Conservation (phyloP, 1,140 invertebrate genomes). For the Galendromus occidentalis region DNA sequence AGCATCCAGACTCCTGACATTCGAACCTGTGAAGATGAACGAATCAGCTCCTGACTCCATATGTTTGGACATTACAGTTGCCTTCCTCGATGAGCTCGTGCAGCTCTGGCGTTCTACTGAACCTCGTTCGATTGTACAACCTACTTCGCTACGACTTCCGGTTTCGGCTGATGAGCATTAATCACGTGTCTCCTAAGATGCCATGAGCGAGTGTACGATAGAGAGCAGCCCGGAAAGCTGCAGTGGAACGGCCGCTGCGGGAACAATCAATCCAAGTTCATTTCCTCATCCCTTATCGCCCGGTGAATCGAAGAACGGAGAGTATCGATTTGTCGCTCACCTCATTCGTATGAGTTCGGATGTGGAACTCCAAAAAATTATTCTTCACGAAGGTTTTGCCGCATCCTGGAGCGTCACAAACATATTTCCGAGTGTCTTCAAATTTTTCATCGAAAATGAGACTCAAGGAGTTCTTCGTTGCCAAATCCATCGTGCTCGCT, state of each 20-base stretch:
- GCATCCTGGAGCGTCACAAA: neutral
- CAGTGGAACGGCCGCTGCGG: neutral
- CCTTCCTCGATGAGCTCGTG: too few species aligned
- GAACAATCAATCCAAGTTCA: neutral
- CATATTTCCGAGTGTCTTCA: neutral
- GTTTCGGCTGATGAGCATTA: neutral
- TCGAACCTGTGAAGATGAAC: too few species aligned
- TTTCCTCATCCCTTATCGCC: too few species aligned
- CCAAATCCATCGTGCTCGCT: too few species aligned
- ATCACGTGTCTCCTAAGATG: neutral
- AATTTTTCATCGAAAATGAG: too few species aligned
- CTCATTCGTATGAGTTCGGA: conserved; percentile 1
- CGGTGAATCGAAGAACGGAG: too few species aligned
- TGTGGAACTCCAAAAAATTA: neutral
- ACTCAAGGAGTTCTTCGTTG: too few species aligned
- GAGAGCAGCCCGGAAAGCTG: neutral
- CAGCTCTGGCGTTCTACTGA: too few species aligned
- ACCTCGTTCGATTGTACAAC: too few species aligned
- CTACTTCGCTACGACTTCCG: too few species aligned
- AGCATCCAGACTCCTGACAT: neutral
- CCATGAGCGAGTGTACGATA: neutral
- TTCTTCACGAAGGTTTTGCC: neutral
- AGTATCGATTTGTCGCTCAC: neutral
- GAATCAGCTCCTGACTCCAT: too few species aligned
- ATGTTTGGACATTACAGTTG: too few species aligned